phyloP scores from a whole-genome alignment of 2,888 invertebrate species.

The Hartigia nigra region DNA sequence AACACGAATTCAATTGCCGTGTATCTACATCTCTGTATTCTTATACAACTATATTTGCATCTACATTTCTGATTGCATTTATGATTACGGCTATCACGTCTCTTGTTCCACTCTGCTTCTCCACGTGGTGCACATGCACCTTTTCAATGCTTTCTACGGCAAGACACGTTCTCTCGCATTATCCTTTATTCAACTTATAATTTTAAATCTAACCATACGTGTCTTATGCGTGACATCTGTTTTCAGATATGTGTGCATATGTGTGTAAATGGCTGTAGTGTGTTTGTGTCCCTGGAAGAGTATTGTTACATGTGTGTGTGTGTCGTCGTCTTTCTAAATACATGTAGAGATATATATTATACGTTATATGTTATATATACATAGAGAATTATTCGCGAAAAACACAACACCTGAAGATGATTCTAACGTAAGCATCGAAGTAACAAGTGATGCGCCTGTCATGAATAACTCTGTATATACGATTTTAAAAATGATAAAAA shows the following conservation, averaged over 20 bases:
- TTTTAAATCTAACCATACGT: neutral
- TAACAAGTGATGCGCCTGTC: neutral
- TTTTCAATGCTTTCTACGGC: neutral
- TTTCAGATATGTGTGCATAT: neutral
- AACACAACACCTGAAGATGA: neutral
- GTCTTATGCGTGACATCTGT: neutral
- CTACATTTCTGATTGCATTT: neutral
- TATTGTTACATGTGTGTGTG: neutral
- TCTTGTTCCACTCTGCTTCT: neutral
- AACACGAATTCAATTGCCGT: neutral
- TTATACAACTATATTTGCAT: neutral
- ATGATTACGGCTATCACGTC: neutral
- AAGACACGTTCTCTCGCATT: neutral
- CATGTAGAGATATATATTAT: too few species aligned
- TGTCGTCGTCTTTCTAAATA: neutral
- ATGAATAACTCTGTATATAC: neutral
- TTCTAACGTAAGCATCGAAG: neutral
- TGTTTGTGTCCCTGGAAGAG: neutral
- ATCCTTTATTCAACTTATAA: neutral
- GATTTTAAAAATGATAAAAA: conserved; percentile 6
- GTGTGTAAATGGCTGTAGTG: neutral
- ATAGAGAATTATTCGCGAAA: too few species aligned
- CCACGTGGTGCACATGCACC: neutral
- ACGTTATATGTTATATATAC: too few species aligned
- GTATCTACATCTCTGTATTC: neutral